Conservation (phyloP, 2,113 vertebrate genomes). For the Hypocryptadius cinnamomeus region DNA sequence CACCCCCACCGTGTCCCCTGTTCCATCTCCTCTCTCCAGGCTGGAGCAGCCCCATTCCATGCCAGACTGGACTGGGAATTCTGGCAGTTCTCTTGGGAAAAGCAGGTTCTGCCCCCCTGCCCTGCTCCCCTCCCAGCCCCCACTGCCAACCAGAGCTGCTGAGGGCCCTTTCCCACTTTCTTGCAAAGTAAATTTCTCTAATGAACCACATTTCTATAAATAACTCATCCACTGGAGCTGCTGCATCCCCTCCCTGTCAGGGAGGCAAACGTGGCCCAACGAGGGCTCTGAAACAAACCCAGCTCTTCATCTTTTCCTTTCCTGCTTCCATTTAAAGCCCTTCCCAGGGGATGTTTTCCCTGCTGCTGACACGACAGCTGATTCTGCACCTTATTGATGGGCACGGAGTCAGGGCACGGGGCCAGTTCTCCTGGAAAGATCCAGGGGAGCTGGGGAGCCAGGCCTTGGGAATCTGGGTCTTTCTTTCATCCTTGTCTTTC, state of each 20-base stretch:
- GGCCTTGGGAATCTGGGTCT: neutral
- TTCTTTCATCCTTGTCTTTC: neutral
- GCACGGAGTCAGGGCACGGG: neutral
- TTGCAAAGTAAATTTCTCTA: neutral
- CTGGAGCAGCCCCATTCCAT: accelerated
- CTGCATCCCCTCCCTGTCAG: neutral
- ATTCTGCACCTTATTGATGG: neutral
- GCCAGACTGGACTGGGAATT: neutral
- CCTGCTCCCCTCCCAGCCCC: neutral
- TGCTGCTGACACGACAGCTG: constrained; percentile 20
- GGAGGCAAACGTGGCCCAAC: neutral
- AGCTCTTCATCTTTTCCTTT: constrained; percentile 17
- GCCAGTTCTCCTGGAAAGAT: constrained; percentile 19
- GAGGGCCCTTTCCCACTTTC: neutral
- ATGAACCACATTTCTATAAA: neutral
- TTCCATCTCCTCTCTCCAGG: neutral
- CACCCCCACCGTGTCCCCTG: neutral
- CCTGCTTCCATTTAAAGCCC: constrained; percentile 19
- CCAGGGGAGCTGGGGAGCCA: neutral
- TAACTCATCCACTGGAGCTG: neutral
- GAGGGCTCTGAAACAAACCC: neutral
- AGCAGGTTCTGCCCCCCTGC: neutral
- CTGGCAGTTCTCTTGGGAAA: neutral
- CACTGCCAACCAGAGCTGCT: neutral
- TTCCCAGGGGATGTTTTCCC: neutral